Conservation (phyloP, 2,113 vertebrate species). For the Lates calcarifer region DNA sequence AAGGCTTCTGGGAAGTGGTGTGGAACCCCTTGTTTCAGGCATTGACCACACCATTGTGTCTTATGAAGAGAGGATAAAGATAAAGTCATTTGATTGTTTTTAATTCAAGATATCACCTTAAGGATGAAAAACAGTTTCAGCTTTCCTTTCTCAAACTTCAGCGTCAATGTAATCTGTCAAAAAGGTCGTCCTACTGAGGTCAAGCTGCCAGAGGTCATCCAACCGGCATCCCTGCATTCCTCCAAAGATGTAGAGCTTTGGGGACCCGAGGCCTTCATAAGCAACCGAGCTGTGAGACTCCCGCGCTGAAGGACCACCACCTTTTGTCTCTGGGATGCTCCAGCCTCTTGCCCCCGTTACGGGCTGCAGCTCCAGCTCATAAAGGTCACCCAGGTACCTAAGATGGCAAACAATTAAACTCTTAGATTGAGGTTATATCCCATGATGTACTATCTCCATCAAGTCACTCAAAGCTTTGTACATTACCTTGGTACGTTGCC, state of each 20-base stretch:
- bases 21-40: slow-evolving; percentile 89
- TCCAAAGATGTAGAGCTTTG: slow-evolving; percentile 95
- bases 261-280: slow-evolving; percentile 87
- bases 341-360: slow-evolving; percentile 93
- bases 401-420: not conserved
- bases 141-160: not conserved
- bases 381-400: slow-evolving; percentile 96
- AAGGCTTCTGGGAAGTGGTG: slow-evolving; percentile 94
- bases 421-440: not conserved
- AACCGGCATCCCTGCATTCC: slow-evolving; percentile 95
- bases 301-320: slow-evolving; percentile 89
- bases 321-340: slow-evolving; percentile 93
- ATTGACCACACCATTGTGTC: slow-evolving; percentile 96
- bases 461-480: not conserved
- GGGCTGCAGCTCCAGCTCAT: slow-evolving; percentile 94
- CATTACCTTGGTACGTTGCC: slow-evolving; percentile 93
- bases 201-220: slow-evolving; percentile 95
- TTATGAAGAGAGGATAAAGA: slow-evolving; percentile 75
- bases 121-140: not conserved
- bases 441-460: no score
- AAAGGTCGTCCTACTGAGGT: slow-evolving; percentile 88
- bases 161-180: not conserved
- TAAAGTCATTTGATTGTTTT: not conserved
- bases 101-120: not conserved
- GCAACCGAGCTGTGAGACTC: slow-evolving; percentile 94